Percentiles rank a stretch among this genome's conserved stretches.
phyloP scores from a whole-genome alignment of 1,140 invertebrate species.

The Euwallacea fornicatus region DNA sequence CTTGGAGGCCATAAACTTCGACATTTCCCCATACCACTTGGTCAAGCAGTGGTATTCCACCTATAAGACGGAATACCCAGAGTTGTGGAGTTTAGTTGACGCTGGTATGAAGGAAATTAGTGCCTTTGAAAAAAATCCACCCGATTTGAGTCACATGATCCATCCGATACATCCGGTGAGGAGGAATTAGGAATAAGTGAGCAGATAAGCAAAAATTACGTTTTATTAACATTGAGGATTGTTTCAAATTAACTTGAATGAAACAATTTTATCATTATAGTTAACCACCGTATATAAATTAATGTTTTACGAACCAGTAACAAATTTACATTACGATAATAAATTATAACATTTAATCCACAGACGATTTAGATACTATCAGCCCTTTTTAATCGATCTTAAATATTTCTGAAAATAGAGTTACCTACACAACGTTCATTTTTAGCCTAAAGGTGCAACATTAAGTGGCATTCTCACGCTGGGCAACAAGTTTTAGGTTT shows the following conservation, averaged over 20 bases:
- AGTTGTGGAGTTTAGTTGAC: conserved; percentile 68
- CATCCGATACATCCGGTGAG: conserved; percentile 72
- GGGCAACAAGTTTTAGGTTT: too few species aligned
- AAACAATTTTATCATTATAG: too few species aligned
- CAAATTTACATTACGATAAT: too few species aligned
- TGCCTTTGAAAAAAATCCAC: conserved; percentile 67
- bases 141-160: conserved; percentile 65
- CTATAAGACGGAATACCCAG: conserved; percentile 67
- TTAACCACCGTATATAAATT: background rate
- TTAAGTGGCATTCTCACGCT: too few species aligned
- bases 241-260: background rate
- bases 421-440: too few species aligned
- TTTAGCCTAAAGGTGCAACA: too few species aligned
- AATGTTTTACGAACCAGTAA: conserved; percentile 1
- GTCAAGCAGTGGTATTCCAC: conserved; percentile 68
- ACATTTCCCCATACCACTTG: conserved; percentile 60
- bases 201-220: background rate
- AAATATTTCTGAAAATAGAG: too few species aligned
- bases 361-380: too few species aligned
- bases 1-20: conserved; percentile 70
- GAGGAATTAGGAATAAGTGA: conserved; percentile 46
- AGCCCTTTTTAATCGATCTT: too few species aligned
- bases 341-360: too few species aligned
- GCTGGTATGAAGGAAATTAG: conserved; percentile 67
- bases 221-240: background rate